Conservation (phyloP, 2,797 vertebrate species). For the Phoebastria nigripes region DNA sequence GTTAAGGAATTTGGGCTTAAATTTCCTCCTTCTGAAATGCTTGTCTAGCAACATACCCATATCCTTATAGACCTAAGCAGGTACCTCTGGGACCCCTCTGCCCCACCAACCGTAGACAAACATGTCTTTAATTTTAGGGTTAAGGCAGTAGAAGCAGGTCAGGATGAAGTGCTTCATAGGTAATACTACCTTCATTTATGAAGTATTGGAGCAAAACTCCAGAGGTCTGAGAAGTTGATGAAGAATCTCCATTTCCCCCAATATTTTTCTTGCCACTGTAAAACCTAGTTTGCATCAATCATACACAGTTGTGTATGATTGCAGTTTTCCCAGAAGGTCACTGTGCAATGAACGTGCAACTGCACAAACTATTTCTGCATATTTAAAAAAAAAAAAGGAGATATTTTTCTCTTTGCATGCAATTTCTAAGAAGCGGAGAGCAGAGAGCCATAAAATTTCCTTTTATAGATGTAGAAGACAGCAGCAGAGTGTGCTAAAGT, state of each 20-base stretch:
- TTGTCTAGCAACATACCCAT: neutral
- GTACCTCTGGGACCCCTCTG: neutral
- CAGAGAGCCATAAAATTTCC: slow-evolving; percentile 48
- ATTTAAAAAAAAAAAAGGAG: neutral
- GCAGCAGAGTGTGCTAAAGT: slow-evolving; percentile 21
- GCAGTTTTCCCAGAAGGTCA: neutral
- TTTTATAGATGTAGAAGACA: slow-evolving; percentile 51
- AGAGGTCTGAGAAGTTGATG: neutral
- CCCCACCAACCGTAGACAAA: neutral
- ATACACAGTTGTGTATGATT: neutral
- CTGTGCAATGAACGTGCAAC: neutral
- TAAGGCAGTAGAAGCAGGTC: neutral
- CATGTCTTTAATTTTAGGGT: accelerated
- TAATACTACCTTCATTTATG: neutral
- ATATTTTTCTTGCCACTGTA: neutral
- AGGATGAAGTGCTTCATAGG: neutral
- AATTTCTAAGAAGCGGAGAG: slow-evolving; percentile 18
- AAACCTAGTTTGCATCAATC: neutral
- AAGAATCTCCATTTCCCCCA: neutral
- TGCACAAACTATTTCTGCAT: neutral
- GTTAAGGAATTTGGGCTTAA: neutral
- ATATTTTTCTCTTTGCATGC: slow-evolving; percentile 14
- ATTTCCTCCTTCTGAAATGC: neutral
- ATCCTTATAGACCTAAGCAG: neutral
- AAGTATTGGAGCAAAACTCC: neutral